These are phyloP conservation scores for Hemitrygon akajei DNA, from an alignment of 2,797 vertebrate genomes.

Conservation along the genomic window DNA sequence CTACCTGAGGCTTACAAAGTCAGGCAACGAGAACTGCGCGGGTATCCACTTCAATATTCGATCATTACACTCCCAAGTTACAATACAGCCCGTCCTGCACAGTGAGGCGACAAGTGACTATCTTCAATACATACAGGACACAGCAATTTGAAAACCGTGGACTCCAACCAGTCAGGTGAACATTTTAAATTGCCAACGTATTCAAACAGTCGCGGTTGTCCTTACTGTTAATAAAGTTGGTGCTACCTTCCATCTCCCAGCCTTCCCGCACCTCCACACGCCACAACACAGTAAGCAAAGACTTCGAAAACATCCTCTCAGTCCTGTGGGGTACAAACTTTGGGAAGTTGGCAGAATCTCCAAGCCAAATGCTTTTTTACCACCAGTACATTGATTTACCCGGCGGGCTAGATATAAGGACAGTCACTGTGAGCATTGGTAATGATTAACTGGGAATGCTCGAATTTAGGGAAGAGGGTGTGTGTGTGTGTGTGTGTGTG, in stretches of 20 bases:
- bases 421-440: conserved; percentile 40
- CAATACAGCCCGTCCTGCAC: background rate
- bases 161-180: background rate
- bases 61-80: background rate
- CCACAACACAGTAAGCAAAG: no score
- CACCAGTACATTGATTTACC: background rate
- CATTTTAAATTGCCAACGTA: background rate
- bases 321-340: background rate
- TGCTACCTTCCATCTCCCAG: background rate
- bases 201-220: background rate
- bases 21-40: background rate
- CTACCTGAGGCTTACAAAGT: background rate
- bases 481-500: no score
- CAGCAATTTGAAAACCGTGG: background rate
- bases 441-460: conserved; percentile 55
- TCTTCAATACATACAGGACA: background rate
- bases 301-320: background rate
- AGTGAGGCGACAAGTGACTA: background rate
- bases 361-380: background rate
- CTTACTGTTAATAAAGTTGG: background rate
- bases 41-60: background rate
- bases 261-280: no score
- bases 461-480: background rate
- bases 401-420: background rate
- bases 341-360: background rate